Base-by-base conservation (phyloP, 2,888 invertebrate species). In the Drosophila rubida region DNA sequence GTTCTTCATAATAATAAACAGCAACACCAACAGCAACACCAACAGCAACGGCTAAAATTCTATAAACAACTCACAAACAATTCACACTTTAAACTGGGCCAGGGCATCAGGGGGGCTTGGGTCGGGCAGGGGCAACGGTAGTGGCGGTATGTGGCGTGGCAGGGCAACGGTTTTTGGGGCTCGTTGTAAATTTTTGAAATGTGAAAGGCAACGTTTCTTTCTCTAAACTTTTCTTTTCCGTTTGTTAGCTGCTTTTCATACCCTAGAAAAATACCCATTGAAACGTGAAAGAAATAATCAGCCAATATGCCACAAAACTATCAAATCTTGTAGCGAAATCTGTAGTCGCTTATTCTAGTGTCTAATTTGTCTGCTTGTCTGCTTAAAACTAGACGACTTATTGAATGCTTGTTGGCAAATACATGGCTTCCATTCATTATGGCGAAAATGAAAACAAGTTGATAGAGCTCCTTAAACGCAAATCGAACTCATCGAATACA, bases 201-300 rank as follows among this genome's bases (percentile, higher is more conserved):
- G 77, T 80, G 77, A 78, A 80, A 78, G 80, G 78, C 66, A 55
- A 54, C 13, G 42, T 81, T 63, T 69, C 55, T 64, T 61, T 69
- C 59, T 44, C 25, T 14, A 32, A 57, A 55, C 39, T 78, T 69
- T 78, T 61, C 46, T 57, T 60, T 39, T 45, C 32, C 16, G 39
- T 35, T 53, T 48, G 11, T 14, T 44, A 4, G 23, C 25, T 25
- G 1, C 35, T 22, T 13, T 39, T 30, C 8, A 30, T 42, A 53
- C 42, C 30, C 53, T 42, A 42, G 7, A n/a, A 42, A 22, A 22
- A 3, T 7, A 25, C 13, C 23, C 39, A 19, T 27, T 51, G 5
- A 14, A 7, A 19, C 8, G 23, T 9, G 13, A 22, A n/a, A 16
- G 11, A 13, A 5, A n/a, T 1, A 8, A 1, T 6, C 25, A 25